Percentiles rank a stretch among this genome's conserved stretches.
Conservation (phyloP, 2,888 invertebrate genomes). For the Euclidia mi region DNA sequence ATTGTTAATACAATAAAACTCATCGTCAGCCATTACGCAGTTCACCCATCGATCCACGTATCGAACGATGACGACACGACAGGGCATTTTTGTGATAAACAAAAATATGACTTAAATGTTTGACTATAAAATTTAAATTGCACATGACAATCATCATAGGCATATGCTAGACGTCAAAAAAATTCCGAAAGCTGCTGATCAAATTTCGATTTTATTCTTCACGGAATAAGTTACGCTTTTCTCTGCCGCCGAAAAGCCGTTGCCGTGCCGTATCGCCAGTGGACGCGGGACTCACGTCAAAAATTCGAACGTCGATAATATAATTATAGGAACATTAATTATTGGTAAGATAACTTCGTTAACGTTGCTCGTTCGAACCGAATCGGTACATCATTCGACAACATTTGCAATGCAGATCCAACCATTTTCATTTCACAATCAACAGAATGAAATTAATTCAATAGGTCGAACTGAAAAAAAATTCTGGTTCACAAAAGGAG, state of each 20-base stretch:
- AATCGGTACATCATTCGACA: conserved; percentile 50
- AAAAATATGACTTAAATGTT: too few relatives aligned
- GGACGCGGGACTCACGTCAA: too few relatives aligned
- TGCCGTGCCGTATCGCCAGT: too few relatives aligned
- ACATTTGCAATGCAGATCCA: conserved; percentile 82
- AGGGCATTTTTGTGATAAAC: too few relatives aligned
- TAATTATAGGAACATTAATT: conserved; percentile 64
- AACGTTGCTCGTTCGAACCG: conserved; percentile 57
- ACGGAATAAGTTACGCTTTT: too few relatives aligned
- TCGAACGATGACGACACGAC: conserved; percentile 40
- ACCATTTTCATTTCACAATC: conserved; percentile 85
- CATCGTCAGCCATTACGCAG: conserved; percentile 20
- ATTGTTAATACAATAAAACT: conserved; percentile 36
- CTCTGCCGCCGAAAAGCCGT: too few relatives aligned
- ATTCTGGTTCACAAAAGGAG: too few relatives aligned
- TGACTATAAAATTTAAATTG: too few relatives aligned
- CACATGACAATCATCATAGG: too few relatives aligned
- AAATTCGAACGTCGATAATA: conserved; percentile 53
- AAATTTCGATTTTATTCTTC: too few relatives aligned
- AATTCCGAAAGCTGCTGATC: too few relatives aligned
- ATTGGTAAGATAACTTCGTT: conserved; percentile 58
- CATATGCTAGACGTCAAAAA: too few relatives aligned
- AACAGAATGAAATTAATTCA: conserved; percentile 85
- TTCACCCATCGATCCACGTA: conserved; percentile 22
- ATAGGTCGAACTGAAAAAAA: conserved; percentile 75